Percentiles rank a stretch among this genome's conserved stretches.
Evolutionary conservation across 2,113 vertebrate genomes (phyloP).

Genomic region (Amazona vittata): DNA sequence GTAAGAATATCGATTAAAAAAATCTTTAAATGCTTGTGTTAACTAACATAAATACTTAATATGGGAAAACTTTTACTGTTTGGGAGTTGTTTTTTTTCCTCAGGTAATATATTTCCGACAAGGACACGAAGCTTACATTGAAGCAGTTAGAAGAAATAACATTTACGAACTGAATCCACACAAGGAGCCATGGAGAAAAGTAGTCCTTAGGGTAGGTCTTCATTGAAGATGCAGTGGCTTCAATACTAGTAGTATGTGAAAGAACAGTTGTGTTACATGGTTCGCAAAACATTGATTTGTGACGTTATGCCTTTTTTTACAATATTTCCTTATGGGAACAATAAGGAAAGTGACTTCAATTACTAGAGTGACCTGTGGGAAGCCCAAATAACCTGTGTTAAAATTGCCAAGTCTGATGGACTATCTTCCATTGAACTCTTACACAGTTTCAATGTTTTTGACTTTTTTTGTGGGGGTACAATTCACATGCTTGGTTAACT

Average conservation of each 20-base stretch:
- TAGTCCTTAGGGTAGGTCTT: constrained; percentile 86
- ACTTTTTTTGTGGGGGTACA: not conserved
- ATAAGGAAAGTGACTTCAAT: not conserved
- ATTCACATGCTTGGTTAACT: not conserved
- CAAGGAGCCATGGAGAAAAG: constrained; percentile 94
- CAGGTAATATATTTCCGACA: constrained; percentile 96
- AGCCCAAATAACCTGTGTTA: not conserved
- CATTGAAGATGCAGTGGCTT: not conserved
- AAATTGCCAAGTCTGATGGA: not conserved
- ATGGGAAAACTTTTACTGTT: not conserved
- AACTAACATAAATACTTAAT: not conserved
- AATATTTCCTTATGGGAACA: not conserved
- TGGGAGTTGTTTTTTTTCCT: not conserved
- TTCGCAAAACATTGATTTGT: not conserved
- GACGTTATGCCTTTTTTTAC: not conserved
- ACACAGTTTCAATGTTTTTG: not conserved
- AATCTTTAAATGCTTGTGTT: not conserved
- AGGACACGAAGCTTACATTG: constrained; percentile 95
- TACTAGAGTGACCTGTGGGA: not conserved
- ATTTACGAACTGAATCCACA: constrained; percentile 89
- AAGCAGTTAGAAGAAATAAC: constrained; percentile 88
- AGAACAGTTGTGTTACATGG: not conserved
- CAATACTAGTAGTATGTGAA: not conserved
- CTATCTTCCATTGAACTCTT: not conserved
- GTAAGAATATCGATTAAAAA: constrained; percentile 65